A percentile compares a stretch with the other conserved stretches of the same genome.
phyloP scores from a whole-genome alignment of 2,113 vertebrate genomes.

The Bucco capensis region DNA sequence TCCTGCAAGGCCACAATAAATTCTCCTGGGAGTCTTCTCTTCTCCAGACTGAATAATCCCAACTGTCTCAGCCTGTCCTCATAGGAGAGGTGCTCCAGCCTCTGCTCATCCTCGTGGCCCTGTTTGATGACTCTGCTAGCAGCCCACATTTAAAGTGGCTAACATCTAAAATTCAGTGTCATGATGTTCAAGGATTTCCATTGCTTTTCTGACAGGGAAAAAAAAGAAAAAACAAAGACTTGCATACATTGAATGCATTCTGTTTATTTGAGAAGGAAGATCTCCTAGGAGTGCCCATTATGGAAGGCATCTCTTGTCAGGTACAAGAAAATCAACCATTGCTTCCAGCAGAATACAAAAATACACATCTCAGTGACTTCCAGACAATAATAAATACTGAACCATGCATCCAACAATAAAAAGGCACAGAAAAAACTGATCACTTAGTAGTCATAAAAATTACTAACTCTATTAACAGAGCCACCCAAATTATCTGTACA shows the following conservation, averaged over 20 bases:
- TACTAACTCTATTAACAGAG: slow-evolving; percentile 95
- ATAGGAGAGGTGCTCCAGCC: too few relatives aligned
- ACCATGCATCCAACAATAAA: slow-evolving; percentile 94
- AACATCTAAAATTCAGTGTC: background rate
- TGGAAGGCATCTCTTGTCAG: slow-evolving; percentile 79
- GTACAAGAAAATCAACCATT: slow-evolving; percentile 89
- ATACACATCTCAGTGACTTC: slow-evolving; percentile 97
- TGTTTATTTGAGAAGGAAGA: slow-evolving; percentile 95
- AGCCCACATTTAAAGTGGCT: background rate
- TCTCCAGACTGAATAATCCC: too few relatives aligned
- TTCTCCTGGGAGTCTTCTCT: too few relatives aligned
- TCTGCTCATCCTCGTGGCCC: too few relatives aligned
- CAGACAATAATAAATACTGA: slow-evolving; percentile 96
- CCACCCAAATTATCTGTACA: slow-evolving; percentile 92
- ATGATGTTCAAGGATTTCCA: background rate
- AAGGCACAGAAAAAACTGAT: slow-evolving; percentile 99
- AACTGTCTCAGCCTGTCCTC: too few relatives aligned
- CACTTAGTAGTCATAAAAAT: slow-evolving; percentile 99
- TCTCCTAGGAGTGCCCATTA: slow-evolving; percentile 82
- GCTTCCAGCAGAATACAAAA: slow-evolving; percentile 96
- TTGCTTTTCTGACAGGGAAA: background rate
- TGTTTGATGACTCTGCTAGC: background rate
- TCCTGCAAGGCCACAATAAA: too few relatives aligned
- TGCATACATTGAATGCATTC: slow-evolving; percentile 79
- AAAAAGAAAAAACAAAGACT: slow-evolving; percentile 10